These are phyloP conservation scores for Eudyptes chrysolophus DNA, from an alignment of 2,113 vertebrate genomes.

Conservation along the genomic window DNA sequence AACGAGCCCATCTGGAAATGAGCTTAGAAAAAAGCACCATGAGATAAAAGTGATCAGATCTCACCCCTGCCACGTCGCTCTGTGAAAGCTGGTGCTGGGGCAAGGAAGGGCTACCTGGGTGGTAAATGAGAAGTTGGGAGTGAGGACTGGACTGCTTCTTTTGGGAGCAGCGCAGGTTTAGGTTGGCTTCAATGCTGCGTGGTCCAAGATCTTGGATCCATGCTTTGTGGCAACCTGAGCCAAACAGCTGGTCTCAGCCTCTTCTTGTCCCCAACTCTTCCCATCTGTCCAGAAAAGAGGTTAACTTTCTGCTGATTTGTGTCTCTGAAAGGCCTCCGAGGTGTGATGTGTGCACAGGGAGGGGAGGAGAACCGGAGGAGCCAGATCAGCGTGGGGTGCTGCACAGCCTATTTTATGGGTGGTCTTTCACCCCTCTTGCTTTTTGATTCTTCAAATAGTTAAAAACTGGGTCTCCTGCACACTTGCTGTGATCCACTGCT, in stretches of 20 bases:
- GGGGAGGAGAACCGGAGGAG: neutral
- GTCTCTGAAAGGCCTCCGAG: neutral
- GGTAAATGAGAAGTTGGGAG: no score
- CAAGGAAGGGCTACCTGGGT: neutral
- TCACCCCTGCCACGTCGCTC: accelerated
- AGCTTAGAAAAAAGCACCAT: neutral
- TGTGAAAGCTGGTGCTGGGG: neutral
- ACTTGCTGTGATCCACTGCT: neutral
- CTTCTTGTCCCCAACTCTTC: neutral
- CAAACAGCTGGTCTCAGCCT: neutral
- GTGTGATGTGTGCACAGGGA: neutral
- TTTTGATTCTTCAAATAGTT: neutral
- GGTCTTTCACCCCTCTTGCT: neutral
- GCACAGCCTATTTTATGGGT: neutral
- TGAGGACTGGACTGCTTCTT: neutral
- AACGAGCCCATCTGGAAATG: neutral
- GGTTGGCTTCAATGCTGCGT: neutral
- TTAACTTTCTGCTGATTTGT: neutral
- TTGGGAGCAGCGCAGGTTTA: neutral
- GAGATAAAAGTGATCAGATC: no score
- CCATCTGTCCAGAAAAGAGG: neutral
- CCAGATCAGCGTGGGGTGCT: neutral
- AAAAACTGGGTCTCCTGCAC: neutral
- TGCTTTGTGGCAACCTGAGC: neutral
- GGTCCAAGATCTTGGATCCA: no score